Percentiles rank a stretch among this genome's conserved stretches.
These are phyloP conservation scores for Diaprepes abbreviatus DNA, from an alignment of 2,888 invertebrate genomes.

Conservation along the genomic window DNA sequence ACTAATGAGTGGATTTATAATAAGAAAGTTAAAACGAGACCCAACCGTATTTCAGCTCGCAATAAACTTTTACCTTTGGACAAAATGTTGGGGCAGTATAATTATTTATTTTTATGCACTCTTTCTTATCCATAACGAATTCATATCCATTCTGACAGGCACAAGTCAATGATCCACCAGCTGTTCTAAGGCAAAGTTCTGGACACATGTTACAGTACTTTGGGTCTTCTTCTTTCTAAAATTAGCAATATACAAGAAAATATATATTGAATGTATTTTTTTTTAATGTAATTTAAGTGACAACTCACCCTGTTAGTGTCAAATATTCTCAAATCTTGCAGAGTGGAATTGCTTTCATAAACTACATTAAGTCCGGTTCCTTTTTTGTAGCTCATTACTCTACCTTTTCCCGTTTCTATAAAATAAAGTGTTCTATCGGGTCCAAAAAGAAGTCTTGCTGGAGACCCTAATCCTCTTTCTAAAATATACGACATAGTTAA, in stretches of 20 bases:
- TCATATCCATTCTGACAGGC: constrained; percentile 75
- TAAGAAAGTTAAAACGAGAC: too few relatives aligned
- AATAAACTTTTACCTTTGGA: constrained; percentile 49
- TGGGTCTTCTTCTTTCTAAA: constrained; percentile 33
- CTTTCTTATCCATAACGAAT: constrained; percentile 59
- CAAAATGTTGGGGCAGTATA: constrained; percentile 62
- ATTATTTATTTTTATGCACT: constrained; percentile 61
- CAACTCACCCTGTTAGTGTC: constrained; percentile 72
- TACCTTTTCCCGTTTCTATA: constrained; percentile 79
- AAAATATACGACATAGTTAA: constrained; percentile 5
- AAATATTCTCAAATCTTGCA: constrained; percentile 78
- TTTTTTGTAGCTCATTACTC: constrained; percentile 68
- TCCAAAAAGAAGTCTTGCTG: constrained; percentile 51
- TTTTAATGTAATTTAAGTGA: too few relatives aligned
- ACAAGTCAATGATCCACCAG: constrained; percentile 72
- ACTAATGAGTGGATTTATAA: too few relatives aligned
- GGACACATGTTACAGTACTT: constrained; percentile 70
- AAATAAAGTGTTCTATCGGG: constrained; percentile 75
- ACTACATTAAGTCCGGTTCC: constrained; percentile 65
- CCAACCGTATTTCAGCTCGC: neutral
- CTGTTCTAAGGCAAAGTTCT: constrained; percentile 78
- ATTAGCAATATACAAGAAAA: too few relatives aligned
- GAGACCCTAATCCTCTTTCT: constrained; percentile 17
- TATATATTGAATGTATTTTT: too few relatives aligned
- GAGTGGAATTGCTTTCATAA: constrained; percentile 74